Evolutionary conservation across 2,888 invertebrate species (phyloP).

Genomic region (Tenthredo distinguenda): DNA sequence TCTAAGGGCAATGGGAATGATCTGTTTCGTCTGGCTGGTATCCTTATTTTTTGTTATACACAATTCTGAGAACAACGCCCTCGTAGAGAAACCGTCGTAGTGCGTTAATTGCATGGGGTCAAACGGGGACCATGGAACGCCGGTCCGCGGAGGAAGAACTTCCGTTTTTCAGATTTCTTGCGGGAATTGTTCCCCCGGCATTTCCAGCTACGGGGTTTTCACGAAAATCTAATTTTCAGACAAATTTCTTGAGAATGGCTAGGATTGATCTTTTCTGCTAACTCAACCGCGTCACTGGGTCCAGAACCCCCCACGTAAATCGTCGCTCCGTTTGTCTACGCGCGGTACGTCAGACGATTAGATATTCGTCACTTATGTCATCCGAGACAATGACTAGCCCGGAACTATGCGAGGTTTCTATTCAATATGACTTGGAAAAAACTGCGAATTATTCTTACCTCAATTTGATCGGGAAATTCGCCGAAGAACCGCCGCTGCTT

Average conservation of each 20-base stretch:
- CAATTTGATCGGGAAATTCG: neutral
- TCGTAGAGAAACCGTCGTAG: constrained; percentile 4
- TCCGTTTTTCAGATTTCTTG: constrained; percentile 6
- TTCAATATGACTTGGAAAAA: neutral
- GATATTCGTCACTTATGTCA: neutral
- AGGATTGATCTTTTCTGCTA: neutral
- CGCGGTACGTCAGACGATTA: neutral
- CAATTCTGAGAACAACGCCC: constrained; percentile 46
- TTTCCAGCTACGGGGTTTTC: neutral
- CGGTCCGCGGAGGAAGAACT: neutral
- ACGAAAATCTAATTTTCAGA: neutral
- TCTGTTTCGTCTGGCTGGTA: constrained; percentile 58
- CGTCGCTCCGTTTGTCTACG: neutral
- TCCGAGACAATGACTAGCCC: constrained; percentile 1
- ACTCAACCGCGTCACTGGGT: neutral
- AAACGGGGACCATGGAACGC: constrained; percentile 13
- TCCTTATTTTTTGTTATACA: constrained; percentile 56
- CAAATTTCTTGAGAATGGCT: neutral
- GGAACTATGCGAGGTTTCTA: neutral
- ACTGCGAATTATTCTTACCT: neutral
- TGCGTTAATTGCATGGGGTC: constrained; percentile 44
- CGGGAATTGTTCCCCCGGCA: neutral
- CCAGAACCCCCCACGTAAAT: neutral
- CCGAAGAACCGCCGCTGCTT: neutral
- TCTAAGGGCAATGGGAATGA: constrained; percentile 57